Conservation (phyloP, 2,797 vertebrate species). For the Austrolebias charrua region DNA sequence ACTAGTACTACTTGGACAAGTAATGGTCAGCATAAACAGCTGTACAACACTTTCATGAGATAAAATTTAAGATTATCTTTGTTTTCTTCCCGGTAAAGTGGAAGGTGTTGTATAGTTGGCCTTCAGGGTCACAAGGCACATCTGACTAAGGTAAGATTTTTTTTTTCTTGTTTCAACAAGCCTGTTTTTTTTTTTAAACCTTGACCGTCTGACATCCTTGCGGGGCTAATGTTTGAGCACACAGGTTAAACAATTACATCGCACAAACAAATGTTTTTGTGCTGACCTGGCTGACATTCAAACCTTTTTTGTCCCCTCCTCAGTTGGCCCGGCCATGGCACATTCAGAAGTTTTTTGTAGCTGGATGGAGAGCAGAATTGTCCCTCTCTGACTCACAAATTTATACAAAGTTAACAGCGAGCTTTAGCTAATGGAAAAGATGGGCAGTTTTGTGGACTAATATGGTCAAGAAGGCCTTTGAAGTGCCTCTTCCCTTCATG, state of each 20-base stretch:
- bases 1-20: slow-evolving; percentile 5
- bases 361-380: slow-evolving; percentile 45
- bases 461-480: slow-evolving; percentile 72
- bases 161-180: slow-evolving; percentile 73
- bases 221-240: slow-evolving; percentile 26
- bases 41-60: background rate
- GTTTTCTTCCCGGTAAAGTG: slow-evolving; percentile 8
- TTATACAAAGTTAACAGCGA: slow-evolving; percentile 65
- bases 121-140: slow-evolving; percentile 63
- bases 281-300: slow-evolving; percentile 18
- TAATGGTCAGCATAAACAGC: slow-evolving; percentile 3
- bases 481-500: slow-evolving; percentile 54
- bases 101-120: slow-evolving; percentile 43
- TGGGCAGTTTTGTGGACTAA: slow-evolving; percentile 69
- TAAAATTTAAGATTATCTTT: background rate
- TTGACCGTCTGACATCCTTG: slow-evolving; percentile 66
- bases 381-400: slow-evolving; percentile 43
- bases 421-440: slow-evolving; percentile 73
- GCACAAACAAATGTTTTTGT: slow-evolving; percentile 12
- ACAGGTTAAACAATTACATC: slow-evolving; percentile 59
- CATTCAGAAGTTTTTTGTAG: slow-evolving; percentile 15
- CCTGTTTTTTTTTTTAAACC: slow-evolving; percentile 60
- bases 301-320: slow-evolving; percentile 5
- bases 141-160: slow-evolving; percentile 74
- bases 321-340: background rate